A percentile compares a stretch with the other conserved stretches of the same genome.
Evolutionary conservation across 2,888 invertebrate genomes (phyloP).

Genomic region (Pherbina coryleti): DNA sequence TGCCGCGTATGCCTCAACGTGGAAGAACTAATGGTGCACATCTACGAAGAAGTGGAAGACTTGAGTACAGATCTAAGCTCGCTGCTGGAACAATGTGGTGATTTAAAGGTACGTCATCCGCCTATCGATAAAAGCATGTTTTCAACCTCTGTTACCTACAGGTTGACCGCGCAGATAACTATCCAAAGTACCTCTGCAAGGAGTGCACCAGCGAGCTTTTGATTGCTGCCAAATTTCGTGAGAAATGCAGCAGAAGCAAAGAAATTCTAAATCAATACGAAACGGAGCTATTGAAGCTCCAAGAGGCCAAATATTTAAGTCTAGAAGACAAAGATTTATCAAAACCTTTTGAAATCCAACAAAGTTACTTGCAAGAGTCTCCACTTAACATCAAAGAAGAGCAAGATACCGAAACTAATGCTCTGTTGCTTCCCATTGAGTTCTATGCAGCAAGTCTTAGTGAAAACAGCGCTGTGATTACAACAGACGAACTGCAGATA

Average conservation of each 20-base stretch:
- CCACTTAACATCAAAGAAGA: background rate
- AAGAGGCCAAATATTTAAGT: slow-evolving; percentile 4
- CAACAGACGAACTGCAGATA: background rate
- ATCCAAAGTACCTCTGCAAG: slow-evolving; percentile 64
- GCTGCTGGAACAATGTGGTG: slow-evolving; percentile 59
- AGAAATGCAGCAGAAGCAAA: slow-evolving; percentile 60
- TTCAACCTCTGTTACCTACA: slow-evolving; percentile 38
- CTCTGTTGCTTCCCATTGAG: background rate
- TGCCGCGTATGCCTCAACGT: slow-evolving; percentile 64
- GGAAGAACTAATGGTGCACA: slow-evolving; percentile 60
- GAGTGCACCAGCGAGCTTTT: slow-evolving; percentile 64
- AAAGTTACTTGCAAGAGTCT: background rate
- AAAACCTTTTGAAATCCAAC: background rate
- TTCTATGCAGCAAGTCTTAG: background rate
- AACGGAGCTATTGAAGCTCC: background rate
- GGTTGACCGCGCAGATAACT: slow-evolving; percentile 56
- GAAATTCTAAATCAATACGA: slow-evolving; percentile 47
- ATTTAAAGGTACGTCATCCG: slow-evolving; percentile 46
- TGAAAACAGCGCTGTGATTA: too few relatives aligned
- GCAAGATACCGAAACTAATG: background rate
- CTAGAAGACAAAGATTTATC: background rate
- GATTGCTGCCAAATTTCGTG: slow-evolving; percentile 62
- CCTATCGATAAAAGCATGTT: background rate
- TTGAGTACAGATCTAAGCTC: slow-evolving; percentile 58
- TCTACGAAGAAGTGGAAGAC: slow-evolving; percentile 63